phyloP scores from a whole-genome alignment of 2,888 invertebrate genomes.

The Drosophila longiperda region DNA sequence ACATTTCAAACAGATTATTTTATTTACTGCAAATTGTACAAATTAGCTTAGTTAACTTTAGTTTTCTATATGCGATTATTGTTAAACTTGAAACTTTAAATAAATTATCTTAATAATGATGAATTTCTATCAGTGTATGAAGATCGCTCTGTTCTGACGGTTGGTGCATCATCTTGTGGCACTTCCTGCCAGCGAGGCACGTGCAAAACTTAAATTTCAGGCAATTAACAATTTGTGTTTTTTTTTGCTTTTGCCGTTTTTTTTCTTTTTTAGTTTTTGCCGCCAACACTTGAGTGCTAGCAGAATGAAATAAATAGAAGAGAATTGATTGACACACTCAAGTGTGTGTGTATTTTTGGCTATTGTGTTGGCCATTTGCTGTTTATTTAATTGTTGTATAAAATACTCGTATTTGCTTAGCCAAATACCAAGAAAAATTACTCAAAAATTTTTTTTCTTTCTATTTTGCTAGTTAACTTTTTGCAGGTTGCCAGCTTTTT shows the following conservation, averaged over 20 bases:
- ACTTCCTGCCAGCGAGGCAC: constrained; percentile 66
- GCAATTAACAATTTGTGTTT: constrained; percentile 59
- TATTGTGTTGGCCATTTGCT: constrained; percentile 58
- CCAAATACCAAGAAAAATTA: constrained; percentile 45
- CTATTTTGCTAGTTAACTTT: constrained; percentile 20
- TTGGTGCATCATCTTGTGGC: constrained; percentile 32
- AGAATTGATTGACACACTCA: constrained; percentile 56
- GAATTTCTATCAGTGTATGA: not conserved
- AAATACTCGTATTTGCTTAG: constrained; percentile 50
- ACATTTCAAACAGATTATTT: not conserved
- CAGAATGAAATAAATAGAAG: constrained; percentile 2
- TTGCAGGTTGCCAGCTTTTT: constrained; percentile 22
- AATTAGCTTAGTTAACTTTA: not conserved
- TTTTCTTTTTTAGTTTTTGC: constrained; percentile 5
- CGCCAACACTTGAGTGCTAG: constrained; percentile 42
- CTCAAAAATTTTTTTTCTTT: constrained; percentile 26
- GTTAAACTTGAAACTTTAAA: not conserved
- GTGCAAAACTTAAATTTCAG: constrained; percentile 67
- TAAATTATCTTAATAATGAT: not conserved
- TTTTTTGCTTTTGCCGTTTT: constrained; percentile 19
- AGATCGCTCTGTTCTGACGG: constrained; percentile 18
- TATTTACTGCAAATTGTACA: not conserved
- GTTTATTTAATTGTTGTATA: constrained; percentile 64
- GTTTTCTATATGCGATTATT: constrained; percentile 10
- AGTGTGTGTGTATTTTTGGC: constrained; percentile 43